Percentiles rank a stretch among this genome's conserved stretches.
These are phyloP conservation scores for Eulithis testata DNA, from an alignment of 2,888 invertebrate genomes.

Conservation along the genomic window DNA sequence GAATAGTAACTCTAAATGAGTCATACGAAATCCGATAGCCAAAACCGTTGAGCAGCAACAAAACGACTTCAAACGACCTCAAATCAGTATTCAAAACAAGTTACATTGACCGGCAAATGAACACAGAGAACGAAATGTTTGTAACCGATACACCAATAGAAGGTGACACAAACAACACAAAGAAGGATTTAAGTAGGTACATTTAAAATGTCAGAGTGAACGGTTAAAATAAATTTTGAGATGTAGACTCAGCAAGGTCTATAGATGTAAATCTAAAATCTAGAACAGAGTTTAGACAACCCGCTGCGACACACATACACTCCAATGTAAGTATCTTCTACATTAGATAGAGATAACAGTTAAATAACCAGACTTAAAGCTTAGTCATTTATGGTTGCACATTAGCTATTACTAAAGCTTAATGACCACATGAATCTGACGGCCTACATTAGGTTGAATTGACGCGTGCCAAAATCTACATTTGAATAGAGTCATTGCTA, in stretches of 20 bases:
- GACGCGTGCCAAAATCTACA: conserved; percentile 30
- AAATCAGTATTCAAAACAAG: conserved; percentile 41
- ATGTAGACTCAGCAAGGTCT: conserved; percentile 33
- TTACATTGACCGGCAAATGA: conserved; percentile 35
- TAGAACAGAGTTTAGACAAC: conserved; percentile 48
- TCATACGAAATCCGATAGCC: conserved; percentile 62
- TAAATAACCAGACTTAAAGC: conserved; percentile 30
- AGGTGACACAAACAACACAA: conserved; percentile 23
- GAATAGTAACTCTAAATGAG: conserved; percentile 67
- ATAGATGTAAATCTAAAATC: conserved; percentile 47
- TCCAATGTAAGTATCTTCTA: conserved; percentile 41
- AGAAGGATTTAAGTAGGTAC: conserved; percentile 31
- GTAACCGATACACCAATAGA: conserved; percentile 32
- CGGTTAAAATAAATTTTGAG: conserved; percentile 30
- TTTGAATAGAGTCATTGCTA: conserved; percentile 20
- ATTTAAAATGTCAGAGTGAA: conserved; percentile 34
- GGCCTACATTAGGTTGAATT: conserved; percentile 19
- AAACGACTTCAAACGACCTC: conserved; percentile 42
- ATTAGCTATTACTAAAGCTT: conserved; percentile 32
- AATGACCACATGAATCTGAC: conserved; percentile 29
- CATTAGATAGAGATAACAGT: conserved; percentile 53
- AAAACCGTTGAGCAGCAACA: conserved; percentile 58
- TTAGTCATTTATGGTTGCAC: conserved; percentile 30
- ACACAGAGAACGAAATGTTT: conserved; percentile 30
- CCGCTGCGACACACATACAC: conserved; percentile 40